Conservation (phyloP, 2,888 invertebrate genomes). For the Gnatocerus cornutus region DNA sequence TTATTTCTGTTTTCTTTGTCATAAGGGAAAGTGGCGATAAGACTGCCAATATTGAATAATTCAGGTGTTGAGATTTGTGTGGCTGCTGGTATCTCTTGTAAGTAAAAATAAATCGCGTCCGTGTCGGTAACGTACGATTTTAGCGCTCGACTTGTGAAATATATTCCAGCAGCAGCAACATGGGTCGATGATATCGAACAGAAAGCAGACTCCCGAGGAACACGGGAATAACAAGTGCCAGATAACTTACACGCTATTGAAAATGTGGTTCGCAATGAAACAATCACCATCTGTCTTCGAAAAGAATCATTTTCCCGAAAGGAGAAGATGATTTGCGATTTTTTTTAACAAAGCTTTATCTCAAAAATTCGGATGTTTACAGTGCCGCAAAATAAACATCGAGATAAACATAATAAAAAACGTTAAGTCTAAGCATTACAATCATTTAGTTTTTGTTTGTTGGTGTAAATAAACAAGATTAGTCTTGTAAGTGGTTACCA, state of each 20-base stretch:
- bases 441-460: background rate
- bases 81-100: constrained; percentile 23
- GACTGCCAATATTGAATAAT: constrained; percentile 34
- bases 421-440: background rate
- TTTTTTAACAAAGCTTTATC: too few species aligned
- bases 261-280: constrained; percentile 41
- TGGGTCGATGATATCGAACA: constrained; percentile 50
- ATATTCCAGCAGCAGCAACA: constrained; percentile 49
- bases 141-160: constrained; percentile 43
- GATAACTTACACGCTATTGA: constrained; percentile 50
- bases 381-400: too few species aligned
- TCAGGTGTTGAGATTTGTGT: constrained; percentile 32
- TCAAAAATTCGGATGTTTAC: too few species aligned
- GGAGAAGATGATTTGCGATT: too few species aligned
- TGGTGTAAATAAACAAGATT: background rate
- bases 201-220: constrained; percentile 44
- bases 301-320: background rate
- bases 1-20: constrained; percentile 11
- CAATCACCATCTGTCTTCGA: background rate
- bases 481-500: background rate
- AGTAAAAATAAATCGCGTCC: constrained; percentile 44
- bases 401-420: background rate
- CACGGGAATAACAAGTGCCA: constrained; percentile 47
- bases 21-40: constrained; percentile 18
- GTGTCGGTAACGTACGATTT: constrained; percentile 46